These are phyloP conservation scores for Tetrapedia diversipes DNA, from an alignment of 2,888 invertebrate genomes.

Conservation along the genomic window DNA sequence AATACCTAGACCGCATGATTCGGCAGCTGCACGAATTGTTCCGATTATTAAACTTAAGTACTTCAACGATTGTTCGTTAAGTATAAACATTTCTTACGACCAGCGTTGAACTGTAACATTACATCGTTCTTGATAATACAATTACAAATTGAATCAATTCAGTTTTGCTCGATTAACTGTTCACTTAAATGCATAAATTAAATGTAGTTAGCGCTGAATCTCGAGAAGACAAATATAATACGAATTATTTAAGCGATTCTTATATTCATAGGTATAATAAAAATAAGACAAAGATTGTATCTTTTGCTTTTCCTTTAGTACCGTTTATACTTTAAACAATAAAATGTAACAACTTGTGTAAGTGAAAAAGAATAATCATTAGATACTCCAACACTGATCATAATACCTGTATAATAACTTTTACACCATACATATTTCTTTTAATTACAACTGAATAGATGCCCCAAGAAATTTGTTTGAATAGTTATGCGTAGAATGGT, in stretches of 20 bases:
- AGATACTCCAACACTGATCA: conserved; percentile 20
- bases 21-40: conserved; percentile 35
- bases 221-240: background rate
- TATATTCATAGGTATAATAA: background rate
- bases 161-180: conserved; percentile 2
- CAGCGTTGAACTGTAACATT: conserved; percentile 28
- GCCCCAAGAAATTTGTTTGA: conserved; percentile 5
- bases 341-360: background rate
- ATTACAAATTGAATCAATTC: conserved; percentile 4
- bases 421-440: background rate
- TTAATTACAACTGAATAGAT: background rate
- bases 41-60: conserved; percentile 54
- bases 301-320: background rate
- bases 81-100: conserved; percentile 23
- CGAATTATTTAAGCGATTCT: background rate
- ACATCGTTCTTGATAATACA: background rate
- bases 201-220: background rate
- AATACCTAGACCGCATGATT: conserved; percentile 38
- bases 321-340: conserved; percentile 10
- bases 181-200: background rate
- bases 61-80: conserved; percentile 25
- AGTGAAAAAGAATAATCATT: background rate
- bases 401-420: background rate
- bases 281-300: conserved; percentile 8
- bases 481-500: background rate